Evolutionary conservation across 2,113 vertebrate genomes (phyloP).

Genomic region (Apteryx owenii): DNA sequence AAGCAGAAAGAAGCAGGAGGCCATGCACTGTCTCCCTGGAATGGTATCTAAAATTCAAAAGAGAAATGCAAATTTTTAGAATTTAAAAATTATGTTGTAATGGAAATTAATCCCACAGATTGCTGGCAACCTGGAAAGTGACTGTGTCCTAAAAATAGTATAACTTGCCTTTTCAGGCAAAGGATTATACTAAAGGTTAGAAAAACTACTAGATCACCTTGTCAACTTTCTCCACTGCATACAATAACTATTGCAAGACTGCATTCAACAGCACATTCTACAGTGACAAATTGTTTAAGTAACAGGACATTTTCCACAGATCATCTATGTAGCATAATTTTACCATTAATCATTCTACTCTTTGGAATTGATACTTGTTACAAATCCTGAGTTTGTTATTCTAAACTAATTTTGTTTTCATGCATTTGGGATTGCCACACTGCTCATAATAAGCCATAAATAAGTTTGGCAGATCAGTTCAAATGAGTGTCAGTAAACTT

Average conservation of each 20-base stretch:
- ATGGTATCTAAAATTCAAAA: conserved; percentile 89
- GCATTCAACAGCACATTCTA: background rate
- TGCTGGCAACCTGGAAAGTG: conserved; percentile 1
- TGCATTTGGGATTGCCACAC: background rate
- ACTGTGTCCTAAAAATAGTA: background rate
- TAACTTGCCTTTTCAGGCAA: conserved; percentile 35
- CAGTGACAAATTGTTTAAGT: background rate
- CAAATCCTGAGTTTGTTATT: background rate
- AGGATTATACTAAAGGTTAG: background rate
- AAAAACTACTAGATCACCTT: conserved; percentile 9
- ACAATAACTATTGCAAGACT: background rate
- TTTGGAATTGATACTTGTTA: background rate
- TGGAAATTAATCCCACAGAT: conserved; percentile 12
- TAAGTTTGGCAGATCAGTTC: background rate
- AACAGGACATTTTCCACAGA: background rate
- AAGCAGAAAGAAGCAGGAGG: conserved; percentile 95
- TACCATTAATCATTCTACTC: background rate
- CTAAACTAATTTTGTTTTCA: background rate
- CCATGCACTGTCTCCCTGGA: conserved; percentile 97
- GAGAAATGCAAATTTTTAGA: conserved; percentile 22
- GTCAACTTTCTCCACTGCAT: background rate
- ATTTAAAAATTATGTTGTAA: background rate
- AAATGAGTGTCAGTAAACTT: background rate
- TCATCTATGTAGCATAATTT: background rate
- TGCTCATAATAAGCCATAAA: background rate